Conservation (phyloP, 2,888 invertebrate genomes). For the Rhagonycha lutea region DNA sequence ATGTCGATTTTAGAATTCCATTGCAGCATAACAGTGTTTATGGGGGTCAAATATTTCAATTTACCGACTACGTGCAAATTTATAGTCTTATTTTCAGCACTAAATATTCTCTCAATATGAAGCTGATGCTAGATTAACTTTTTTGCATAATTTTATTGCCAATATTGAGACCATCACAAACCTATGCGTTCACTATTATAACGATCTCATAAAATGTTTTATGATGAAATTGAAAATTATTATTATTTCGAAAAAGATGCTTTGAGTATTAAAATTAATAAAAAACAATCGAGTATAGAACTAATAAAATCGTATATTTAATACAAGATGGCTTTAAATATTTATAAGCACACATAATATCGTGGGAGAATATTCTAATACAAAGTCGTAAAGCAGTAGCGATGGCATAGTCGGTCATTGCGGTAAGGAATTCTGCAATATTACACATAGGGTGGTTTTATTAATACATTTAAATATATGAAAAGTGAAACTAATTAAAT, state of each 20-base stretch:
- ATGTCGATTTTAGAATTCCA: conserved; percentile 52
- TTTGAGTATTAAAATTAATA: conserved; percentile 2
- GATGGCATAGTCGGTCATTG: conserved; percentile 32
- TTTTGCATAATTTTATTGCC: conserved; percentile 33
- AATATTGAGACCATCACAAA: conserved; percentile 24
- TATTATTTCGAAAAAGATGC: neutral
- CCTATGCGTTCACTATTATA: conserved; percentile 13
- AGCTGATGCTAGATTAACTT: conserved; percentile 36
- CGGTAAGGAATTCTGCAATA: conserved; percentile 28
- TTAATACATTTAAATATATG: conserved; percentile 13
- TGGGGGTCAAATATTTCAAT: conserved; percentile 56
- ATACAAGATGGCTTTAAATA: conserved; percentile 25
- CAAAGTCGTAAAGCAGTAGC: conserved; percentile 29
- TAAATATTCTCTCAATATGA: conserved; percentile 52
- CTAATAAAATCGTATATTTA: conserved; percentile 25
- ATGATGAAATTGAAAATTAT: neutral
- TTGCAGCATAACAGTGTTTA: conserved; percentile 51
- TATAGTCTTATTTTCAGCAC: conserved; percentile 53
- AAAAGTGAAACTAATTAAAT: conserved; percentile 16
- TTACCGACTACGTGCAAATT: conserved; percentile 51
- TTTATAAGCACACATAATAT: conserved; percentile 29
- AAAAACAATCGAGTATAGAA: conserved; percentile 12
- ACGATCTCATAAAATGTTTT: conserved; percentile 9
- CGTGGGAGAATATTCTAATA: conserved; percentile 30
- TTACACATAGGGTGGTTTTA: conserved; percentile 24